These are phyloP conservation scores for Napeogenes sylphis DNA, from an alignment of 2,888 invertebrate species.

Conservation along the genomic window DNA sequence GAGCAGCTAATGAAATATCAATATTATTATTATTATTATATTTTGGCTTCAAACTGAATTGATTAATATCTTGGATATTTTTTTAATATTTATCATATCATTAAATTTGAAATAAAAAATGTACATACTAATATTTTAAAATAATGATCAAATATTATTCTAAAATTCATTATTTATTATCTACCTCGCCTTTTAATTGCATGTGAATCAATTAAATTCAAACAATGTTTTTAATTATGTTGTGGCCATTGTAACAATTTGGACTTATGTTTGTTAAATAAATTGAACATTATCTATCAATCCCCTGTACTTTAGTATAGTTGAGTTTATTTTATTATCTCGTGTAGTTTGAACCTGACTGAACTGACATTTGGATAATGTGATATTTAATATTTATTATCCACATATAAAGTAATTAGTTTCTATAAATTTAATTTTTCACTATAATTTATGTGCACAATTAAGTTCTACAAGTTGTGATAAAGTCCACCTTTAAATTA, in stretches of 20 bases:
- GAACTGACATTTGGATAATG: constrained; percentile 75
- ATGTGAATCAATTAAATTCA: background rate
- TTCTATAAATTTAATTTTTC: constrained; percentile 35
- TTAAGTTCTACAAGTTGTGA: background rate
- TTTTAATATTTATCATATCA: background rate
- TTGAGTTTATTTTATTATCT: background rate
- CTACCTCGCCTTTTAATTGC: constrained; percentile 55
- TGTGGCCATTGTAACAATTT: too few relatives aligned
- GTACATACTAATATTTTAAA: background rate
- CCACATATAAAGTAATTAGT: constrained; percentile 56
- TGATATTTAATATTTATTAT: constrained; percentile 74
- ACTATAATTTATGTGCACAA: constrained; percentile 32
- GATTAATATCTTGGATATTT: background rate
- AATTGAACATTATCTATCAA: too few relatives aligned
- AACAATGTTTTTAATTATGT: too few relatives aligned
- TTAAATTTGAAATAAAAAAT: too few relatives aligned
- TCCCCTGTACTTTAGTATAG: too few relatives aligned
- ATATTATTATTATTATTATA: background rate
- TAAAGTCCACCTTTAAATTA: background rate
- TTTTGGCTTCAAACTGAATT: constrained; percentile 1
- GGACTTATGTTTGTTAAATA: too few relatives aligned
- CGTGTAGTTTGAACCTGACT: constrained; percentile 46
- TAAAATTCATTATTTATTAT: constrained; percentile 36
- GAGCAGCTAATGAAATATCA: constrained; percentile 34
- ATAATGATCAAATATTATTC: background rate